phyloP scores from a whole-genome alignment of 2,888 invertebrate genomes.

The Ennomos fuscantarius region DNA sequence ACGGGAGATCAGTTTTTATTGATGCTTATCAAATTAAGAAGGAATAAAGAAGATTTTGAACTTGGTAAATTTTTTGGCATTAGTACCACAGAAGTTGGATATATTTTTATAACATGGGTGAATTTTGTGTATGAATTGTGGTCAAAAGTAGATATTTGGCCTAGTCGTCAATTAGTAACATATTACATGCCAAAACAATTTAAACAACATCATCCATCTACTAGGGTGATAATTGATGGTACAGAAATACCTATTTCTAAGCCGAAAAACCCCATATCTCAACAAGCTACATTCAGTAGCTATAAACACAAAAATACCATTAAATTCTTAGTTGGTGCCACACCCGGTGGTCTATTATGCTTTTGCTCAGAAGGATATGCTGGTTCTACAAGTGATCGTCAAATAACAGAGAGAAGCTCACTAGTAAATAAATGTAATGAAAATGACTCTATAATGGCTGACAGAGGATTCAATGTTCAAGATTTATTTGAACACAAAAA shows the following conservation, averaged over 20 bases:
- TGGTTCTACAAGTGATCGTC: neutral
- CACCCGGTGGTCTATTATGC: slow-evolving; percentile 1
- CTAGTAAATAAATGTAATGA: neutral
- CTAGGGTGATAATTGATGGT: neutral
- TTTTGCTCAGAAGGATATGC: neutral
- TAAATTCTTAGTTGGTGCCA: neutral
- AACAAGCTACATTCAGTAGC: neutral
- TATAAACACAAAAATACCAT: neutral
- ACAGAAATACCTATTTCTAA: neutral
- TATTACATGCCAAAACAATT: neutral
- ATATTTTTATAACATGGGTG: slow-evolving; percentile 1
- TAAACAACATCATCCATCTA: neutral
- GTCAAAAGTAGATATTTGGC: neutral
- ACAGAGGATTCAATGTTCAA: neutral
- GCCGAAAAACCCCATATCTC: neutral
- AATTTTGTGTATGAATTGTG: neutral
- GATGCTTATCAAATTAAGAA: neutral
- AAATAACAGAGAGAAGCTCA: neutral
- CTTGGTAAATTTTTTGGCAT: neutral
- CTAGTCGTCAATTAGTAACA: neutral
- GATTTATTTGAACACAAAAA: neutral
- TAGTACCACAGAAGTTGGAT: neutral
- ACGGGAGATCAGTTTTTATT: neutral
- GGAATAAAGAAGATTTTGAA: neutral
- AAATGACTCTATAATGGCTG: neutral